A percentile compares a stretch with the other conserved stretches of the same genome.
These are phyloP conservation scores for Tragelaphus scriptus DNA, from an alignment of 2,113 vertebrate species.

Conservation along the genomic window DNA sequence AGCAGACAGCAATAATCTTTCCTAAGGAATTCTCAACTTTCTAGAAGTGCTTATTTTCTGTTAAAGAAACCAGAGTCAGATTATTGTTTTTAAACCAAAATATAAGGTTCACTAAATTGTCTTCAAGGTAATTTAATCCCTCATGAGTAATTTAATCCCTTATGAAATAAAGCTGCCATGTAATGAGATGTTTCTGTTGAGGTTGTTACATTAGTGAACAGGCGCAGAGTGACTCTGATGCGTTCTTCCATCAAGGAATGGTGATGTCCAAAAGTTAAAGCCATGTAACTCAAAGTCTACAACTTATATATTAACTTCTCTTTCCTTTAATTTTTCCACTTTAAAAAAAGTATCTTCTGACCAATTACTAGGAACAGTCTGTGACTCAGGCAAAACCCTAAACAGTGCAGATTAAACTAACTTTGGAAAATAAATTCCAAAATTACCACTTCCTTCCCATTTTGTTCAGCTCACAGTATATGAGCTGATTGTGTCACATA, in stretches of 20 bases:
- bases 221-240: not conserved
- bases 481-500: not conserved
- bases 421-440: constrained; percentile 32
- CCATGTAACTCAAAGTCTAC: not conserved
- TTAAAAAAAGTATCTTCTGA: not conserved
- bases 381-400: not conserved
- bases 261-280: not conserved
- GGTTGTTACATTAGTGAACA: constrained; percentile 17
- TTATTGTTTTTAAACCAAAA: constrained; percentile 15
- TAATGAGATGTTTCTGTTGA: not conserved
- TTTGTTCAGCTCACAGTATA: not conserved
- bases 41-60: not conserved
- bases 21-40: constrained; percentile 12
- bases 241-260: not conserved
- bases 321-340: not conserved
- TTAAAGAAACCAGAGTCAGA: not conserved
- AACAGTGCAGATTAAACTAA: not conserved
- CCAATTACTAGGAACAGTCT: not conserved
- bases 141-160: not conserved
- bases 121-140: not conserved
- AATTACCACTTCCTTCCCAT: not conserved
- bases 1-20: not conserved
- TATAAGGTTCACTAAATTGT: not conserved
- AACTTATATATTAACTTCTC: not conserved
- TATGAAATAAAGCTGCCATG: not conserved